These are phyloP conservation scores for Luidia sarsii DNA, from an alignment of 53 echinoderm and acorn worm species.

Conservation along the genomic window DNA sequence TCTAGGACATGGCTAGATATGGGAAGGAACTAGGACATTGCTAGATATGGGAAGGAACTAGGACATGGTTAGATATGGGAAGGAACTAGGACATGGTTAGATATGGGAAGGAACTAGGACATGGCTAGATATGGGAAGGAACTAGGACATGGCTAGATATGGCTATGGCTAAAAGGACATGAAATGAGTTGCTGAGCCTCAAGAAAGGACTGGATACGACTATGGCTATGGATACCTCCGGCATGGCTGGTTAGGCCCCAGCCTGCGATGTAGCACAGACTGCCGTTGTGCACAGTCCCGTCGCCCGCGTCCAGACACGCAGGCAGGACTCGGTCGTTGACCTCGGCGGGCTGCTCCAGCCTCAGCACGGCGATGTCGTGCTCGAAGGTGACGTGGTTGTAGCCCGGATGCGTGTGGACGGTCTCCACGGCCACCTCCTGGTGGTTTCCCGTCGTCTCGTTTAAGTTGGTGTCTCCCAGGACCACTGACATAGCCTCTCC, in stretches of 20 bases:
- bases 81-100: no score
- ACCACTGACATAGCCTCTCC: not conserved
- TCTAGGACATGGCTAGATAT: no score
- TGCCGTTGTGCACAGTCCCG: conserved; percentile 35
- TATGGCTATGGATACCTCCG: no score
- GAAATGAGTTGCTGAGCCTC: no score
- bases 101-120: no score
- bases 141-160: no score
- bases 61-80: no score
- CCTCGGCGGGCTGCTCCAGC: conserved; percentile 53
- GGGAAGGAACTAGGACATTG: no score
- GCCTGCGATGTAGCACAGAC: conserved; percentile 72
- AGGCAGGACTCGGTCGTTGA: conserved; percentile 63
- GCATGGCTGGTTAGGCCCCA: conserved; percentile 61
- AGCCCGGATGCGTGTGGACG: conserved; percentile 59
- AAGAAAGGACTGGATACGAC: no score
- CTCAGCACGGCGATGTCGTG: conserved; percentile 78
- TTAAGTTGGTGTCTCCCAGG: conserved; percentile 57
- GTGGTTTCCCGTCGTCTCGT: conserved; percentile 43
- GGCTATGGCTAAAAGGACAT: no score
- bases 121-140: no score
- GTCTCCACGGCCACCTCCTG: conserved; percentile 31
- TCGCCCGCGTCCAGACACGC: conserved; percentile 56
- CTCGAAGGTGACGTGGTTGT: conserved; percentile 37
- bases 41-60: no score